These are phyloP conservation scores for Mesorhabditis belari DNA, from an alignment of 2,888 invertebrate species.

Conservation along the genomic window DNA sequence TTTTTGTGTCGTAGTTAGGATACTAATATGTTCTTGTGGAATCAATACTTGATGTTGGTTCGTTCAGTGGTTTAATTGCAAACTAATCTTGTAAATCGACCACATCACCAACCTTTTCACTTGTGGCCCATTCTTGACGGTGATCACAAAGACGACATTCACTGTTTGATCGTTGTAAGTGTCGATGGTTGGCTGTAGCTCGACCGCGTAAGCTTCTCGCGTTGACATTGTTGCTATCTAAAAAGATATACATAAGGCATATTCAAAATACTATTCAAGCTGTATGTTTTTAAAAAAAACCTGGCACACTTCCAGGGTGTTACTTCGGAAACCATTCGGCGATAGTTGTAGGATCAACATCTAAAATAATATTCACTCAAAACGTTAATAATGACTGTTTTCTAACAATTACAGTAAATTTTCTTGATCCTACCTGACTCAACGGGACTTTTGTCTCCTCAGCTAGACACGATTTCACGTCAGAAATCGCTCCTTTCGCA, in stretches of 20 bases:
- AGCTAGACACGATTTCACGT: not conserved
- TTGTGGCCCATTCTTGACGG: not conserved
- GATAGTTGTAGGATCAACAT: not conserved
- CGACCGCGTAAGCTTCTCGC: not conserved
- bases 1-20: too few relatives aligned
- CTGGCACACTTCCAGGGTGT: not conserved
- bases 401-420: too few relatives aligned
- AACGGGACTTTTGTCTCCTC: not conserved
- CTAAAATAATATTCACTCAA: not conserved
- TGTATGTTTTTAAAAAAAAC: not conserved
- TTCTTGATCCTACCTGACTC: too few relatives aligned
- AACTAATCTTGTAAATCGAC: too few relatives aligned
- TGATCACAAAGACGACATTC: not conserved
- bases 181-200: not conserved
- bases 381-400: too few relatives aligned
- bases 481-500: not conserved
- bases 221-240: not conserved
- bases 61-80: too few relatives aligned
- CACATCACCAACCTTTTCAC: too few relatives aligned
- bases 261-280: too few relatives aligned
- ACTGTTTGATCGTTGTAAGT: not conserved
- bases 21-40: too few relatives aligned
- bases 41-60: too few relatives aligned
- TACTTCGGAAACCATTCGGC: not conserved
- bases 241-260: too few relatives aligned